Base-by-base conservation (phyloP, 2,888 invertebrate genomes). In the Thereva unica region DNA sequence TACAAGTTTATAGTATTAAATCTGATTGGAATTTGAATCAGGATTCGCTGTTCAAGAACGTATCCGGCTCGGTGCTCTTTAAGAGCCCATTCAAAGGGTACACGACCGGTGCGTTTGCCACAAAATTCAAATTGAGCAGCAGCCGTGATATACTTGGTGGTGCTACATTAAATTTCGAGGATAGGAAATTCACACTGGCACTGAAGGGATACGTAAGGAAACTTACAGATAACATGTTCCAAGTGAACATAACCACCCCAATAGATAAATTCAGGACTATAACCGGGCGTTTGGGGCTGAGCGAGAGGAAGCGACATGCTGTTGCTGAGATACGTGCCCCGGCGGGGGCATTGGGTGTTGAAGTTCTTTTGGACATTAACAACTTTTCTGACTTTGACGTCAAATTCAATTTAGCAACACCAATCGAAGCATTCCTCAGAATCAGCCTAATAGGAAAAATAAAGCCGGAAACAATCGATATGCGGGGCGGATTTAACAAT, bases 161-260 rank as follows among this genome's bases (percentile, higher is more conserved):
- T 3, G 89, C 90, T 0, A 86, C 87, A 68, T 77, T 92, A 44
- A 87, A 89, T 70, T 79, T 92, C 34, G 90, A 92, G 73, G 85
- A 88, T 44, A 87, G 87, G 72, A 85, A 88, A 44, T 86, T 89
- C 68, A 87, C 87, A 1, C 84, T 88, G 4, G 83, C 84, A 66
- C 84, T 89, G 35, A 84, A 88, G 75, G 90, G 92, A 5, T 86
- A 89, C 78, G 84, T 91, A 71, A 86, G 85, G 56, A 86, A 86
- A 53, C 80, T 92, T 34, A 89, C 89, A 0, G 89, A 92, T 78
- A 91, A 89, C 70, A 89, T 89, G 87, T 76, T 91, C 2, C 83
- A 84, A 0, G 85, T 92, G 12, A 92, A 92, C 76, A 84, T 91
- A 4, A 91, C 90, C 0, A 90, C 91, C 3, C 90, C 91, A 0